Conservation (phyloP, 2,113 vertebrate genomes). For the Sinocyclocheilus rhinocerous region DNA sequence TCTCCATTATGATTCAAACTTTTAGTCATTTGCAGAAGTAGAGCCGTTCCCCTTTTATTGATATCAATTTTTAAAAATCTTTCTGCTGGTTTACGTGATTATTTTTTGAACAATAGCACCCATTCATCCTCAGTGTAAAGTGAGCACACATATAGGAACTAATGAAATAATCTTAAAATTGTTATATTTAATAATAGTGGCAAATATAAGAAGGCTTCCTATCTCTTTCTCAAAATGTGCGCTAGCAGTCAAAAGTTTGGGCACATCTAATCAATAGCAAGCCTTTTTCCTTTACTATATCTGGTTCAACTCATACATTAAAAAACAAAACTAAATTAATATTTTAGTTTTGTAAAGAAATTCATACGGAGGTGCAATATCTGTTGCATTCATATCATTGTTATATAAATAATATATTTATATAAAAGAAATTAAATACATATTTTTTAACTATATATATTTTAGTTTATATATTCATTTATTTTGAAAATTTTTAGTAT, state of each 20-base stretch:
- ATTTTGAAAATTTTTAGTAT: neutral
- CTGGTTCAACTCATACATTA: neutral
- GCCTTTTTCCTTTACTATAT: neutral
- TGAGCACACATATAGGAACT: slow-evolving; percentile 2
- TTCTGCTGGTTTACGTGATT: neutral
- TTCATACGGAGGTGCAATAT: neutral
- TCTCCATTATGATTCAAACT: slow-evolving; percentile 40
- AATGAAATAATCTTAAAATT: neutral
- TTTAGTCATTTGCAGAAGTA: slow-evolving; percentile 42
- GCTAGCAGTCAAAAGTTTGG: neutral
- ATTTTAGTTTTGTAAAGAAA: neutral
- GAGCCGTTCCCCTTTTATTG: slow-evolving; percentile 3
- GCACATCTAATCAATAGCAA: neutral
- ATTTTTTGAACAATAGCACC: neutral
- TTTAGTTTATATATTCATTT: neutral
- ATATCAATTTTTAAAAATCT: neutral
- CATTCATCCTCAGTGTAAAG: neutral
- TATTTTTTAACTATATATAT: neutral
- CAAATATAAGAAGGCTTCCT: no score
- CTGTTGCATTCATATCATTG: neutral
- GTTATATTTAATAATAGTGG: no score
- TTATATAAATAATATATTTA: neutral
- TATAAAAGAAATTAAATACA: neutral
- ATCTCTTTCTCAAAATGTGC: neutral
- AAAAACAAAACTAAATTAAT: neutral